Evolutionary conservation across 2,797 vertebrate species (phyloP).

Genomic region (Sandelia bainsii): DNA sequence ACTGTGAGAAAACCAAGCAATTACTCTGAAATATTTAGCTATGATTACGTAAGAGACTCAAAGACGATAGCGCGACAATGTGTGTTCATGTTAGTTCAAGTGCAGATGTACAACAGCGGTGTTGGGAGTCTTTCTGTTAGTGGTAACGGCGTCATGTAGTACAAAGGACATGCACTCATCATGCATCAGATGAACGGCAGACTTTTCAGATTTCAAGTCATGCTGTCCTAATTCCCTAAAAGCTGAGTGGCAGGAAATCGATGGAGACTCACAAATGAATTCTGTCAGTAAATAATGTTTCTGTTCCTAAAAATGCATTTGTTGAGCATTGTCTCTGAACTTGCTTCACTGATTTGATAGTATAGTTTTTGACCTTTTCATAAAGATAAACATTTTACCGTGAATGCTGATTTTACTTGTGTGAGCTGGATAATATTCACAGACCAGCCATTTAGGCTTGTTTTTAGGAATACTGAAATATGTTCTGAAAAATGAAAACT

Average conservation of each 20-base stretch:
- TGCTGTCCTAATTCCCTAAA: slow-evolving; percentile 1
- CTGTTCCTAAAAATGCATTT: slow-evolving; percentile 2
- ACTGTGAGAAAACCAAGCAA: slow-evolving; percentile 8
- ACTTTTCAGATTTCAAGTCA: slow-evolving; percentile 14
- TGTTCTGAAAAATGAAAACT: too few species aligned
- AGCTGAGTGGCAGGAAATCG: slow-evolving; percentile 31
- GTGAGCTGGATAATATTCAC: too few species aligned
- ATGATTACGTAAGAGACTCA: neutral
- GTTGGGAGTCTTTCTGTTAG: neutral
- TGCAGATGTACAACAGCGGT: neutral
- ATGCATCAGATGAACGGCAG: neutral
- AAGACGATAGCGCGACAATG: neutral
- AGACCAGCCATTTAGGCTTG: too few species aligned
- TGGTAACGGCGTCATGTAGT: neutral
- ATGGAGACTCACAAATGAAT: slow-evolving; percentile 28
- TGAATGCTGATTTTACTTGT: too few species aligned
- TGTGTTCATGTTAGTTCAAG: neutral
- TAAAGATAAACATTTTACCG: neutral
- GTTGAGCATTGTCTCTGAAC: slow-evolving; percentile 10
- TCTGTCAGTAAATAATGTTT: slow-evolving; percentile 39
- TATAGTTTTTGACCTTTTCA: slow-evolving; percentile 13
- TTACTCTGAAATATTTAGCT: slow-evolving; percentile 24
- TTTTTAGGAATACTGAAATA: too few species aligned
- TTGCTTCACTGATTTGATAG: slow-evolving; percentile 13
- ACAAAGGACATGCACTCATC: neutral